These are phyloP conservation scores for Vesta saturnalis DNA, from an alignment of 2,888 invertebrate species.

Conservation along the genomic window DNA sequence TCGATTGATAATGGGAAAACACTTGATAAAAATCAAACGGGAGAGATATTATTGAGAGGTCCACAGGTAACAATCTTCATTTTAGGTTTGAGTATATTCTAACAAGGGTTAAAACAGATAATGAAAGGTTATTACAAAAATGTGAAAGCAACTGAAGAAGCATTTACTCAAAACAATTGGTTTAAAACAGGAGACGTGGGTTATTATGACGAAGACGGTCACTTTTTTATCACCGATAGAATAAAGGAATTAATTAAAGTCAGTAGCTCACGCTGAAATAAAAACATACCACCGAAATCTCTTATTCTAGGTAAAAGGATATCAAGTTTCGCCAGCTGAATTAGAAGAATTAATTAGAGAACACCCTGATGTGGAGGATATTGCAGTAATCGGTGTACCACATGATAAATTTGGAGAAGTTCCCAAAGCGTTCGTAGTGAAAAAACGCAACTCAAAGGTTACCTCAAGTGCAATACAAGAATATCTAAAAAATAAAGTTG, in stretches of 20 bases:
- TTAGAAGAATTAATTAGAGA: conserved; percentile 76
- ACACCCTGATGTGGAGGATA: conserved; percentile 79
- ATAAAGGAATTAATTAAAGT: conserved; percentile 84
- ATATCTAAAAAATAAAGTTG: conserved; percentile 73
- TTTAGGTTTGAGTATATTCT: conserved; percentile 54
- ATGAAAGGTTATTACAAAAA: conserved; percentile 84
- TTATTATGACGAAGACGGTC: conserved; percentile 70
- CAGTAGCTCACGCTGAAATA: too few relatives aligned
- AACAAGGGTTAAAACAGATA: conserved; percentile 68
- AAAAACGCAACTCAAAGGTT: conserved; percentile 59
- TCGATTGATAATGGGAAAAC: conserved; percentile 56
- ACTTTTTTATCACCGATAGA: conserved; percentile 77
- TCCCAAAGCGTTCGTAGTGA: conserved; percentile 77
- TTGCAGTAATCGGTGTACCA: conserved; percentile 81
- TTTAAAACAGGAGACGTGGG: conserved; percentile 74
- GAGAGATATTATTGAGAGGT: conserved; percentile 79
- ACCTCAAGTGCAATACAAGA: conserved; percentile 67
- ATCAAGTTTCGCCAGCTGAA: conserved; percentile 87
- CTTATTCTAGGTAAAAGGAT: conserved; percentile 64
- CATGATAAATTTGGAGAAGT: conserved; percentile 75
- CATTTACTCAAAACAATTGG: conserved; percentile 75
- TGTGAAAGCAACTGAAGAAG: conserved; percentile 74
- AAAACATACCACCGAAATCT: too few relatives aligned
- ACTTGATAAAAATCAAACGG: conserved; percentile 62
- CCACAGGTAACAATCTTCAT: conserved; percentile 69